Conservation (phyloP, 2,888 invertebrate genomes). For the Hydriomena furcata region DNA sequence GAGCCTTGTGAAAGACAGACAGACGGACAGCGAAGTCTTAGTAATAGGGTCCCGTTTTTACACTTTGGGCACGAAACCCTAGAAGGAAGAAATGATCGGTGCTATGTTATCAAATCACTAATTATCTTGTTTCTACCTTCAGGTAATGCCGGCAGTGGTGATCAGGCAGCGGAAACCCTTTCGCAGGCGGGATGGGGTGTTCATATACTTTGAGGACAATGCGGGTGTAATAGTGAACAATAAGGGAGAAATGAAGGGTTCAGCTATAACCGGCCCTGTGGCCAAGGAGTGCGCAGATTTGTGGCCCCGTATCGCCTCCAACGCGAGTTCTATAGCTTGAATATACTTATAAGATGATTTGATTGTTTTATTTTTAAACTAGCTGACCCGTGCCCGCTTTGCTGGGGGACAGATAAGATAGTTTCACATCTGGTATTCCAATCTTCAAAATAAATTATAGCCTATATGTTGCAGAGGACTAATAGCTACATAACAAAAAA, state of each 20-base stretch:
- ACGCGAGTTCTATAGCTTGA: conserved; percentile 99
- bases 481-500: too few species aligned
- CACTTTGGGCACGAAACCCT: too few species aligned
- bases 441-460: too few species aligned
- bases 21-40: too few species aligned
- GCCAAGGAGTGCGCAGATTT: conserved; percentile 99
- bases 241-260: conserved; percentile 99
- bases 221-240: conserved; percentile 99
- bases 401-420: too few species aligned
- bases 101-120: too few species aligned
- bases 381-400: too few species aligned
- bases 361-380: conserved; percentile 12
- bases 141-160: conserved; percentile 99
- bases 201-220: conserved; percentile 99
- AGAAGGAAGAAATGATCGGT: too few species aligned
- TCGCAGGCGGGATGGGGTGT: conserved; percentile 99
- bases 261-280: conserved; percentile 99
- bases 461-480: too few species aligned
- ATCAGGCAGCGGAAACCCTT: conserved; percentile 99
- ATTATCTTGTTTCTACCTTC: conserved; percentile 18
- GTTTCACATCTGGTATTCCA: too few species aligned
- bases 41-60: too few species aligned
- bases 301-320: conserved; percentile 99
- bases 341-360: conserved; percentile 47
- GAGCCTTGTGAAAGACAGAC: too few species aligned